Base-by-base conservation (phyloP, 1,140 invertebrate species). In the Pararge aegeria region DNA sequence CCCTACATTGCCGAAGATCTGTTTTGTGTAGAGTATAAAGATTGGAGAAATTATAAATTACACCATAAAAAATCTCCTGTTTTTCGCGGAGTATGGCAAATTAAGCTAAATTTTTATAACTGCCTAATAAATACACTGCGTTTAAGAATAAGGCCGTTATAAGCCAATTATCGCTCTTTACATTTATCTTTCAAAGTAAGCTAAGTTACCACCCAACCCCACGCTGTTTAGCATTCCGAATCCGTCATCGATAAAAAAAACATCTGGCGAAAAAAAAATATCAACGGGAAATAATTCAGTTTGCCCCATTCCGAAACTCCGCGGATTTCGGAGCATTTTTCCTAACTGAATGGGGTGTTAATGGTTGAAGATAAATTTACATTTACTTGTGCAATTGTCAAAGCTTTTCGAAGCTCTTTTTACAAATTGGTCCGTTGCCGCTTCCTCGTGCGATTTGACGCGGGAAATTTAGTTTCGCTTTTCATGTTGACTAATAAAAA, bases 291-390 rank as follows among this genome's bases (percentile, higher is more conserved):
- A 61, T 61, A 61, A 61, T 6, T 61, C 58, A 54, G 59, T 61
- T 61, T 61, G 46, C n/a, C 30, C 21, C 29, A 42, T 55, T 61
- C 21, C 30, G 44, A 56, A 48, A 49, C 27, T 61, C 52, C 16
- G 24, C 52, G 48, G 59, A 61, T 61, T 61, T 55, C 15, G 24
- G 59, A 55, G 44, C 30, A 42, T 55, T 61, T 54, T 29, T 53
- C 44, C 44, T 61, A 55, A 55, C 59, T 61, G 59, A 61, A 61
- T 55, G 59, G 59, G n/a, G 61, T 57, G 55, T 57, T 63, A 63
- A 63, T 63, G 61, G 61, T 20, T 54, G 38, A 30, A 51, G 61
- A 63, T 63, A 52, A 59, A 59, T 63, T 53, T 52, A 44, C 61
- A 51, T 56, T 62, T 62, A 38, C 38, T 51, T 40, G 27, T 38